Base-by-base conservation (phyloP, 2,888 invertebrate species). In the Sarcophaga caerulescens region DNA sequence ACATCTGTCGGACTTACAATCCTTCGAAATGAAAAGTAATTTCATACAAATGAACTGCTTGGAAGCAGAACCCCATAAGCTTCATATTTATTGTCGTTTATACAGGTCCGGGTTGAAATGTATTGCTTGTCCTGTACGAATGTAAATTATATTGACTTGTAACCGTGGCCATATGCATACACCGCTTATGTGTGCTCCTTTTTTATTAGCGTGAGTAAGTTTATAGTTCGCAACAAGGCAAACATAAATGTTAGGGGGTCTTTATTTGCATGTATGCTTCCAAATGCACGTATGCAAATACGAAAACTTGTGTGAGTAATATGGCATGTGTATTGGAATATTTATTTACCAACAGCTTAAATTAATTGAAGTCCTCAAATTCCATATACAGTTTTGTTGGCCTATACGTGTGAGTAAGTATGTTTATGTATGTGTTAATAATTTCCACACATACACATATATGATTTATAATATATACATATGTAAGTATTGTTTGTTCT, bases 91-190 rank as follows among this genome's bases (percentile, higher is more conserved):
- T 35, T 35, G 8, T 10, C 35, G 35, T 10, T 35, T 35, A 35
- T 35, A 35, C 2, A 35, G 35, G 6, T 25, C 25, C 35, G 35
- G 35, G 35, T 35, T 10, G 2, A 23, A 62, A 35, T 52, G 11
- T 81, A 35, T 80, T 25, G 62, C 47, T 74, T 52, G 47, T 57
- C 44, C 60, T 68, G 77, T 77, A 59, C 71, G 69, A 69, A 80
- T 80, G 80, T 65, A 80, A 76, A 77, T 63, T 80, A 80, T 80
- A 80, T 85, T 83, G 79, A 85, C 73, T 83, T 80, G 76, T 59
- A 47, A 76, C 62, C 62, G 69, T 70, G 74, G 23, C 14, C 57
- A 60, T 66, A 3, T 8, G 25, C 44, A 35, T 35, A 66, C 35
- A 23, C 35, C 0, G 35, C 35, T 35, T 35, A 35, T 35, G 35